Evolutionary conservation across 2,888 invertebrate species (phyloP).

Genomic region (Parelbella ahira): DNA sequence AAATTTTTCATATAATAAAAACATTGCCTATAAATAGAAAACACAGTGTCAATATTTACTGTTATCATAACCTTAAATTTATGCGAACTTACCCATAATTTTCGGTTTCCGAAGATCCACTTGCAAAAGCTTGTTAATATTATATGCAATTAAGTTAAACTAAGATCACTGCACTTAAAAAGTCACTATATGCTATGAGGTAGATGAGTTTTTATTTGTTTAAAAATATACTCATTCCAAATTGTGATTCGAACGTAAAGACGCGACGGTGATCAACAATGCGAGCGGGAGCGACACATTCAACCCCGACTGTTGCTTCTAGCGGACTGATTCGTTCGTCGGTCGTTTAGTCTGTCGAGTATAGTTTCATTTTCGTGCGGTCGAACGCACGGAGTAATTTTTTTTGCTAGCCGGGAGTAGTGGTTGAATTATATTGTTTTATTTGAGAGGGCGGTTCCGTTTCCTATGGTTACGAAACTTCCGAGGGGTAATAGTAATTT

Average conservation of each 20-base stretch:
- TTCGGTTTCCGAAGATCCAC: conserved; percentile 13
- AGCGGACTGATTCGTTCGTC: conserved; percentile 53
- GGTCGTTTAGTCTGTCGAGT: conserved; percentile 27
- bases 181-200: conserved; percentile 43
- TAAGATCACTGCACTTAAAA: conserved; percentile 34
- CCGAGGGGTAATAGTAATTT: no score
- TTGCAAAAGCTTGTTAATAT: no score
- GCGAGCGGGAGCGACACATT: conserved; percentile 39
- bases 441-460: conserved; percentile 43
- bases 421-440: conserved; percentile 33
- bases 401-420: conserved; percentile 32
- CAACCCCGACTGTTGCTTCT: conserved; percentile 45
- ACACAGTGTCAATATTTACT: no score
- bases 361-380: no score
- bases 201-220: conserved; percentile 37
- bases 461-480: conserved; percentile 31
- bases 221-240: conserved; percentile 31
- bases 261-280: conserved; percentile 64
- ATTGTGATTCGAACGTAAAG: conserved; percentile 41
- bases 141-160: no score
- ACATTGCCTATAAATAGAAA: no score
- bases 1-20: no score
- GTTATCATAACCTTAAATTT: no score
- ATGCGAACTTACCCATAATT: conserved; percentile 36
- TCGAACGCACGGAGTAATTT: conserved; percentile 31